Conservation (phyloP, 2,113 vertebrate species). For the Lycaon pictus region DNA sequence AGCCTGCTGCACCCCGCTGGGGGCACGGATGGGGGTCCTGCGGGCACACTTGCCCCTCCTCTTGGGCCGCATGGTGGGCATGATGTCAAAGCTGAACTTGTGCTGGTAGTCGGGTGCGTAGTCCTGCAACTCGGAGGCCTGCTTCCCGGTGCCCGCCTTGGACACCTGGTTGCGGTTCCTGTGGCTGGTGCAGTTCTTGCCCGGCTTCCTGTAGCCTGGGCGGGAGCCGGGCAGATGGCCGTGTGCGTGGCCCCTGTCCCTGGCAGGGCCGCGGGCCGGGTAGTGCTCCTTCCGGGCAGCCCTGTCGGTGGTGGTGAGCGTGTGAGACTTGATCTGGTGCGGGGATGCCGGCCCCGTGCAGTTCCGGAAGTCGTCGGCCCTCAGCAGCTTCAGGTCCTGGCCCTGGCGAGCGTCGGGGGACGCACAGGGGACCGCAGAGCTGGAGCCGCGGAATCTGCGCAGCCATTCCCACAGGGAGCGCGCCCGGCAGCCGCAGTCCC, state of each 20-base stretch:
- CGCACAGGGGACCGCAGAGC: constrained; percentile 91
- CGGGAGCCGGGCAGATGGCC: constrained; percentile 87
- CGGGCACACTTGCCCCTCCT: constrained; percentile 90
- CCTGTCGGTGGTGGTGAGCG: constrained; percentile 91
- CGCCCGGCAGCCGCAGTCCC: constrained; percentile 96
- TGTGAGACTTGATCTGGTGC: constrained; percentile 95
- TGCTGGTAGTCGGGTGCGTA: constrained; percentile 89
- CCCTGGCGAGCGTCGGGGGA: constrained; percentile 88
- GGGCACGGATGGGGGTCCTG: constrained; percentile 91
- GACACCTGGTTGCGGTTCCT: constrained; percentile 89
- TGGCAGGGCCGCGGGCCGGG: constrained; percentile 83
- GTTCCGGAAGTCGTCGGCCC: constrained; percentile 93
- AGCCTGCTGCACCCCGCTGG: constrained; percentile 95
- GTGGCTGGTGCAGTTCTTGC: constrained; percentile 93
- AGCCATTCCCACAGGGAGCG: constrained; percentile 98
- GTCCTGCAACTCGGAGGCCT: constrained; percentile 91
- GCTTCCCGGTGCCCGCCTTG: constrained; percentile 85
- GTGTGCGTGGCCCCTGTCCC: constrained; percentile 86
- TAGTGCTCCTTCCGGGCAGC: constrained; percentile 92
- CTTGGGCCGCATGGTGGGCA: constrained; percentile 86
- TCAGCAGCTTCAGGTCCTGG: constrained; percentile 93
- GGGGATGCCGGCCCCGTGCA: constrained; percentile 96
- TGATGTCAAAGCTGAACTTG: constrained; percentile 86
- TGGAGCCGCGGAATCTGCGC: constrained; percentile 94
- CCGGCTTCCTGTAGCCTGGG: constrained; percentile 85